Conservation (phyloP, 2,888 invertebrate species). For the Cosmopolites sordidus region DNA sequence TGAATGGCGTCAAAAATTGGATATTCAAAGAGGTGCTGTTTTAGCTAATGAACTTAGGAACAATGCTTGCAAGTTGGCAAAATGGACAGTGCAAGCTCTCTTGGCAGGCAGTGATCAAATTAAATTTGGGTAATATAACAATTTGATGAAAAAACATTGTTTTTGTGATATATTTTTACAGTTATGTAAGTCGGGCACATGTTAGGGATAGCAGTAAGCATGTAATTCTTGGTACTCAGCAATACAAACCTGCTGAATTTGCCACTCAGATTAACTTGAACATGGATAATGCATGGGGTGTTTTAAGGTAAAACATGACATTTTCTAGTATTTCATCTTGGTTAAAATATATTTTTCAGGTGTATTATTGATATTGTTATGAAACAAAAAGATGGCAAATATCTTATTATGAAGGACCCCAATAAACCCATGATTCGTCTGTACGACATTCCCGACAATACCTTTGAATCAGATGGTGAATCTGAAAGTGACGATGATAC, state of each 20-base stretch:
- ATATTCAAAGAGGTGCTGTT: conserved; percentile 96
- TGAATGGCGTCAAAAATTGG: conserved; percentile 97
- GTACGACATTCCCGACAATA: conserved; percentile 97
- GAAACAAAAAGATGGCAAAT: conserved; percentile 95
- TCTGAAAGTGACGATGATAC: conserved; percentile 76
- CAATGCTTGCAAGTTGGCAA: conserved; percentile 99
- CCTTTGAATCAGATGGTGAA: conserved; percentile 97
- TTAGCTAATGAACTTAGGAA: conserved; percentile 96
- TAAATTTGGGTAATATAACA: conserved; percentile 21
- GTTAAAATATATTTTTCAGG: conserved; percentile 22
- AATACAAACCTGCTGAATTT: conserved; percentile 97
- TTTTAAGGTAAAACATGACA: conserved; percentile 74
- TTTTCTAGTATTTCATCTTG: too few species aligned
- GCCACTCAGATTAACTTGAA: conserved; percentile 97
- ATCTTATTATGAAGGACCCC: conserved; percentile 97
- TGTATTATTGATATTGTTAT: conserved; percentile 96
- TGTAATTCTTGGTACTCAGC: conserved; percentile 94
- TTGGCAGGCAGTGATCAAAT: conserved; percentile 62
- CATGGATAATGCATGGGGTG: conserved; percentile 99
- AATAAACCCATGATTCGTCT: conserved; percentile 97
- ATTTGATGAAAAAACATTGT: not conserved
- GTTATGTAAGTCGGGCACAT: conserved; percentile 95
- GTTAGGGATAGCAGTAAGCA: conserved; percentile 93
- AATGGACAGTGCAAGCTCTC: conserved; percentile 96
- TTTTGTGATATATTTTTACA: conserved; percentile 59